A percentile compares a stretch with the other conserved stretches of the same genome.
These are phyloP conservation scores for Microchirus variegatus DNA, from an alignment of 2,797 vertebrate species.

Conservation along the genomic window DNA sequence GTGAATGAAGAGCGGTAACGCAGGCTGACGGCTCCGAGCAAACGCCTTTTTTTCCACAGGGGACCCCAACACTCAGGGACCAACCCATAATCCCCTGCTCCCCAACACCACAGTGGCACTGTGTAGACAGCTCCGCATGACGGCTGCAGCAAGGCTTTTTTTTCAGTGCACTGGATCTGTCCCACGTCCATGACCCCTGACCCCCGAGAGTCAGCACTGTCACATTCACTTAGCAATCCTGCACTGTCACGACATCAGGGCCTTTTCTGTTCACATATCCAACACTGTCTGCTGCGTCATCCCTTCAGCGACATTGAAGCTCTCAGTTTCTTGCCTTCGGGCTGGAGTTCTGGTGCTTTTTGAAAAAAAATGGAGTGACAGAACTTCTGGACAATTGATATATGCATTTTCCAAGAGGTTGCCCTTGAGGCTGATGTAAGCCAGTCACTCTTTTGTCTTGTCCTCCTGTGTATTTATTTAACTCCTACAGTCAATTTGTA, in stretches of 20 bases:
- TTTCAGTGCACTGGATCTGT: slow-evolving; percentile 68
- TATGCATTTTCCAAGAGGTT: slow-evolving; percentile 29
- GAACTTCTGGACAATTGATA: slow-evolving; percentile 8
- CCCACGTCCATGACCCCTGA: slow-evolving; percentile 52
- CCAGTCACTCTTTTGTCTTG: slow-evolving; percentile 38
- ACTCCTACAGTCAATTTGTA: slow-evolving; percentile 58
- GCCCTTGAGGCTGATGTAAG: slow-evolving; percentile 29
- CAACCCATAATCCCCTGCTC: slow-evolving; percentile 57
- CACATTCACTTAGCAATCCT: slow-evolving; percentile 66
- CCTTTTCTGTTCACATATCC: slow-evolving; percentile 28
- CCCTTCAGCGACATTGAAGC: slow-evolving; percentile 35
- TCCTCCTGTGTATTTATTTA: slow-evolving; percentile 74
- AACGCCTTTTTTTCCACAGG: slow-evolving; percentile 66
- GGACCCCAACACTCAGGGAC: slow-evolving; percentile 84
- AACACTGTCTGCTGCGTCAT: slow-evolving; percentile 46
- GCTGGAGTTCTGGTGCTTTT: slow-evolving; percentile 32
- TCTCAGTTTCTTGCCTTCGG: slow-evolving; percentile 25
- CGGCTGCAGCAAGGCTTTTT: slow-evolving; percentile 53
- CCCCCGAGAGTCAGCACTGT: slow-evolving; percentile 69
- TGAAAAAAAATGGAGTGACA: slow-evolving; percentile 16
- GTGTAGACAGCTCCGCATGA: slow-evolving; percentile 36
- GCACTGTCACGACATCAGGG: slow-evolving; percentile 66
- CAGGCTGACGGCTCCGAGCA: slow-evolving; percentile 67
- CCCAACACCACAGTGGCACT: slow-evolving; percentile 49
- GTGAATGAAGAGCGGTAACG: slow-evolving; percentile 86